Conservation (phyloP, 37 sponge, comb jelly and placozoan species). For the Oscarella lobularis region DNA sequence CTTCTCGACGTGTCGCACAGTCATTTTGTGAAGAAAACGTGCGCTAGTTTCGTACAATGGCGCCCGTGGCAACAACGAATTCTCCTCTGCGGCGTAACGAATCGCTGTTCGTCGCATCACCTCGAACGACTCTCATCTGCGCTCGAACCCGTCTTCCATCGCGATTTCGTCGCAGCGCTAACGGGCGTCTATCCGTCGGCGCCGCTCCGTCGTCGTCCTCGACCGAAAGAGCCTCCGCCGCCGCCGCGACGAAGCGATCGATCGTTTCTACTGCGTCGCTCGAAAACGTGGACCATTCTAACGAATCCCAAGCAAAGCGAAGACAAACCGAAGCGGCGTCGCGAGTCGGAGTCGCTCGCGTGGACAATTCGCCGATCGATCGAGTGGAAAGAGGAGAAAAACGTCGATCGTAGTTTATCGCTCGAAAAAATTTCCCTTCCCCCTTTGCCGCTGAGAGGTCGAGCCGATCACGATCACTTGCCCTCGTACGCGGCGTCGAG, state of each 20-base stretch:
- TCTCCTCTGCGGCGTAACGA: background rate
- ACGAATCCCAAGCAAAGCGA: no score
- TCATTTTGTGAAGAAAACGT: background rate
- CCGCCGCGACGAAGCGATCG: no score
- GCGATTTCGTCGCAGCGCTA: background rate
- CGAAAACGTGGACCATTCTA: no score
- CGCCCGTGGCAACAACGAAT: conserved; percentile 3
- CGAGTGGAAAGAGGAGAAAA: no score
- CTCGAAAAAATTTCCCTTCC: no score
- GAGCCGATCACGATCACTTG: background rate
- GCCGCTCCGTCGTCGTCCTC: no score
- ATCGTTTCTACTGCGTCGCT: no score
- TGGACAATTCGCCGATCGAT: no score
- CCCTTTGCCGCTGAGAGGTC: background rate
- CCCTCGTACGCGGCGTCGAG: background rate
- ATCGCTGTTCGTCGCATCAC: background rate
- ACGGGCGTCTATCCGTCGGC: background rate
- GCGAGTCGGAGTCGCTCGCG: no score
- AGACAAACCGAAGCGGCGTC: no score
- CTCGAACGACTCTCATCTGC: background rate
- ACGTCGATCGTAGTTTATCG: no score
- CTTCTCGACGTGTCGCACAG: background rate
- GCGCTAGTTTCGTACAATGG: background rate
- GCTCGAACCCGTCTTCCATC: background rate
- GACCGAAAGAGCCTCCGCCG: no score